phyloP scores from a whole-genome alignment of 2,113 vertebrate species.

The Gnathonemus longibarbis region DNA sequence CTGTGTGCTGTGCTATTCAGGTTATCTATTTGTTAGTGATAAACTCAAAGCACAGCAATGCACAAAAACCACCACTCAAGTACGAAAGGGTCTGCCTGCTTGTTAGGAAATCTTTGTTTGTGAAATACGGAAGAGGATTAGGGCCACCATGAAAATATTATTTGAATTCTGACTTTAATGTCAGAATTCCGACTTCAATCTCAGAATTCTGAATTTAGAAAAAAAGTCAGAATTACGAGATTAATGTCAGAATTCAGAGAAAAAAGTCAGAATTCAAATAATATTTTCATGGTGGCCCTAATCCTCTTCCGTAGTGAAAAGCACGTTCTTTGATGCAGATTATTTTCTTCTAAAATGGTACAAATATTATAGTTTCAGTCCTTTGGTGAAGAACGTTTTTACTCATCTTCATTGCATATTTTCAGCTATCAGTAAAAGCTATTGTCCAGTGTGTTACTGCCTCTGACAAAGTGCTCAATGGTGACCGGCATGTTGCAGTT shows the following conservation, averaged over 20 bases:
- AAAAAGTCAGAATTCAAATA: too few relatives aligned
- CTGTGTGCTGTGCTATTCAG: not conserved
- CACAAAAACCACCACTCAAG: not conserved
- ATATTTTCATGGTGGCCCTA: too few relatives aligned
- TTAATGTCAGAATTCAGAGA: too few relatives aligned
- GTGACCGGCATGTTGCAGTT: not conserved
- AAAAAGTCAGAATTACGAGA: too few relatives aligned
- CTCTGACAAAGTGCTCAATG: not conserved
- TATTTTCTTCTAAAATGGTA: not conserved
- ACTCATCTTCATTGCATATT: not conserved
- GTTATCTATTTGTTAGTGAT: not conserved
- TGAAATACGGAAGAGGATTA: not conserved
- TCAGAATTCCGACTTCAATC: too few relatives aligned
- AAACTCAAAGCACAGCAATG: not conserved
- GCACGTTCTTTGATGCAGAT: not conserved
- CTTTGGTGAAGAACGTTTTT: not conserved
- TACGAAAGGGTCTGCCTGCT: not conserved
- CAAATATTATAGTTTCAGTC: not conserved
- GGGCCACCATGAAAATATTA: too few relatives aligned
- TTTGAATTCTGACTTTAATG: too few relatives aligned
- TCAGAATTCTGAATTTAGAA: too few relatives aligned
- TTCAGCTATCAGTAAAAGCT: not conserved
- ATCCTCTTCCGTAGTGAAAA: not conserved
- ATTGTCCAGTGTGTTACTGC: not conserved
- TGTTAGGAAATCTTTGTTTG: not conserved